Percentiles rank a stretch among this genome's conserved stretches.
Conservation (phyloP, 2,797 vertebrate species). For the Semotilus atromaculatus region DNA sequence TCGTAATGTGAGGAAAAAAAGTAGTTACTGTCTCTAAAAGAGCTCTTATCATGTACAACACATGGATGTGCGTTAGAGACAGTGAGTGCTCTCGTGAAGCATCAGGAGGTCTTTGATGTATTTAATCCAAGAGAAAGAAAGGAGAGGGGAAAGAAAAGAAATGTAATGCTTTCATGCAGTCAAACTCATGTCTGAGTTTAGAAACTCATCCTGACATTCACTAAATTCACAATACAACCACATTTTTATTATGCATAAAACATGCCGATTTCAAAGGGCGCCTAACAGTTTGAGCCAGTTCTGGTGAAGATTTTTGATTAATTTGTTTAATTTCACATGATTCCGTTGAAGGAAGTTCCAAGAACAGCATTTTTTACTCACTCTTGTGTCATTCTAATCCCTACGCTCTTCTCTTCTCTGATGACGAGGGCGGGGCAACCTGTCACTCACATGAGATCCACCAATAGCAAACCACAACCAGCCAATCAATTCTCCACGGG, state of each 20-base stretch:
- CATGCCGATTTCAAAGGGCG: neutral
- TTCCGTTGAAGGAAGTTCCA: neutral
- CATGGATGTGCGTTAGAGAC: conserved; percentile 2
- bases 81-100: neutral
- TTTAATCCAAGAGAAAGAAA: conserved; percentile 27
- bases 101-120: conserved; percentile 25
- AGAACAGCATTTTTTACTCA: no score
- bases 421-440: neutral
- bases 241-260: neutral
- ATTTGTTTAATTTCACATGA: neutral
- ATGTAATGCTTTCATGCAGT: neutral
- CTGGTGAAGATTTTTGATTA: neutral
- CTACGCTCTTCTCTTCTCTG: neutral
- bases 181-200: neutral
- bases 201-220: neutral
- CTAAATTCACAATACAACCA: neutral
- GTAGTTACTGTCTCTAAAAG: neutral
- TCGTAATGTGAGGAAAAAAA: neutral
- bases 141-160: neutral
- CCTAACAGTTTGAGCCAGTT: neutral
- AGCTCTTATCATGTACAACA: conserved; percentile 10
- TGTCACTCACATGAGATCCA: neutral
- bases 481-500: neutral
- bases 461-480: neutral
- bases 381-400: no score